These are phyloP conservation scores for Varanus komodoensis DNA, from an alignment of 2,113 vertebrate genomes.

Conservation along the genomic window DNA sequence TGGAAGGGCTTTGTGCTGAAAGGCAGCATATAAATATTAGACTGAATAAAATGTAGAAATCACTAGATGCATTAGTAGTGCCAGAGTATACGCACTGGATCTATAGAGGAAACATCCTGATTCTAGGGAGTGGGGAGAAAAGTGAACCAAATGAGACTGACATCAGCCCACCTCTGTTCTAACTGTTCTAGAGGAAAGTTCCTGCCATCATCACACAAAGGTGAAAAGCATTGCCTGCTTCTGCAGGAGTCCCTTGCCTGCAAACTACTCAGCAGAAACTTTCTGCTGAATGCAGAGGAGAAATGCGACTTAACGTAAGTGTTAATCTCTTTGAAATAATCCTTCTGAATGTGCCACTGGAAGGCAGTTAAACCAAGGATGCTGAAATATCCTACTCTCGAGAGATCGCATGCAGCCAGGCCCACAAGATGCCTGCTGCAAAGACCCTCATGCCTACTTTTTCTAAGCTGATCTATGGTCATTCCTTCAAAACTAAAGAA, in stretches of 20 bases:
- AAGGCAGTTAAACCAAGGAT: too few species aligned
- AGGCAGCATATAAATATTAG: neutral
- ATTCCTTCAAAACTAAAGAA: neutral
- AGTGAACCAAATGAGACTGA: neutral
- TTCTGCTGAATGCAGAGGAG: neutral
- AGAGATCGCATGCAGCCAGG: neutral
- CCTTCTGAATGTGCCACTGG: neutral
- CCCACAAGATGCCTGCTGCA: neutral
- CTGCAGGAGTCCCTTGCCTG: too few species aligned
- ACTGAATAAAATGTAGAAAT: neutral
- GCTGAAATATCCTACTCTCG: neutral
- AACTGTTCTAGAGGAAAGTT: neutral
- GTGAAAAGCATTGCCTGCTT: neutral
- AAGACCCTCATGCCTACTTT: neutral
- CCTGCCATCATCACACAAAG: neutral
- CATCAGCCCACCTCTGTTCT: neutral
- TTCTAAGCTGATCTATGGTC: neutral
- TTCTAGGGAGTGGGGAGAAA: neutral
- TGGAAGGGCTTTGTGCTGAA: neutral
- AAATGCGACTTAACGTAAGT: too few species aligned
- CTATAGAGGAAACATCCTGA: neutral
- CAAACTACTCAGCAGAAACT: neutral
- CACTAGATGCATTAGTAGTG: too few species aligned
- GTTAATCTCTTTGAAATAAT: neutral
- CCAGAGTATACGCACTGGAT: neutral